phyloP scores from a whole-genome alignment of 2,888 invertebrate genomes.

The Andrena minutula region DNA sequence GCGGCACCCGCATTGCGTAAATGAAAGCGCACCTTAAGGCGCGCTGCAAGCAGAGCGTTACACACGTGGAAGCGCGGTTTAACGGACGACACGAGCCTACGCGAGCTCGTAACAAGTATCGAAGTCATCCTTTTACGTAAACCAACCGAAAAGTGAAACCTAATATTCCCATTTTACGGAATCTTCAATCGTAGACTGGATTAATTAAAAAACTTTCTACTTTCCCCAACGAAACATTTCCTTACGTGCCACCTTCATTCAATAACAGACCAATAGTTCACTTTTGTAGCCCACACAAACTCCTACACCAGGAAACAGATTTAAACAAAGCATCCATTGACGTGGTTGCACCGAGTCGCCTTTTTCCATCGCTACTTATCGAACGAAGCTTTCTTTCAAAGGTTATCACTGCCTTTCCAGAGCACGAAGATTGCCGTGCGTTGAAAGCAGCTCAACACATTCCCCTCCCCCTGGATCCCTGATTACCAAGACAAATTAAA shows the following conservation, averaged over 20 bases:
- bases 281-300: too few relatives aligned
- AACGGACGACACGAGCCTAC: neutral
- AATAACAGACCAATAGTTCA: too few relatives aligned
- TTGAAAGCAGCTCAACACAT: neutral
- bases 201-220: too few relatives aligned
- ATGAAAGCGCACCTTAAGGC: neutral
- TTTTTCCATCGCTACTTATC: constrained; percentile 4
- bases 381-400: constrained; percentile 5
- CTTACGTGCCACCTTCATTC: too few relatives aligned
- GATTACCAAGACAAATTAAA: neutral
- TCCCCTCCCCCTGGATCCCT: neutral
- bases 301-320: too few relatives aligned
- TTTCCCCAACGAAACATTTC: constrained; percentile 1
- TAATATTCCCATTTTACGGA: too few relatives aligned
- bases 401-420: constrained; percentile 8
- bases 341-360: neutral
- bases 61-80: neutral
- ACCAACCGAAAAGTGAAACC: too few relatives aligned
- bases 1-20: neutral
- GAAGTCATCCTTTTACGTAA: too few relatives aligned
- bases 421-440: neutral
- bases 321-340: neutral
- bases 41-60: neutral
- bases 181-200: too few relatives aligned
- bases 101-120: too few relatives aligned